These are phyloP conservation scores for Ahaetulla prasina DNA, from an alignment of 2,113 vertebrate species.

Conservation along the genomic window DNA sequence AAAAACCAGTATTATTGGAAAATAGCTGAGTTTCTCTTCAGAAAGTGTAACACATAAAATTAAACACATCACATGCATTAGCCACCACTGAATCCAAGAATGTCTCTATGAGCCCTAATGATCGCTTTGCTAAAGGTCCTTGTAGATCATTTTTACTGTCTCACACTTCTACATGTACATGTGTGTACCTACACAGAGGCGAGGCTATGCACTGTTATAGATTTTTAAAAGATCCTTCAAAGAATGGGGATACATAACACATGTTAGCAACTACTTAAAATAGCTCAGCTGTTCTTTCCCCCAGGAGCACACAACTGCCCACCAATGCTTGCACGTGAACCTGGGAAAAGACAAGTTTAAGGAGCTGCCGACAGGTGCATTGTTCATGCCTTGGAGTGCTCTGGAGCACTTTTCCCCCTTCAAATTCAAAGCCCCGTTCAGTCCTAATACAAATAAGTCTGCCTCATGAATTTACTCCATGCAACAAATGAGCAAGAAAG, in stretches of 20 bases:
- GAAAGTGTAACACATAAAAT: background rate
- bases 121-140: background rate
- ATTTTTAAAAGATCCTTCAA: background rate
- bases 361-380: background rate
- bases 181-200: background rate
- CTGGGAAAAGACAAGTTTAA: background rate
- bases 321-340: background rate
- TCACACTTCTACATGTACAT: background rate
- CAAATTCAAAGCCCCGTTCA: background rate
- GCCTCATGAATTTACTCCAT: background rate
- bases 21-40: background rate
- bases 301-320: background rate
- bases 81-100: background rate
- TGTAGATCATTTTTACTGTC: background rate
- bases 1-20: background rate
- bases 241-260: background rate
- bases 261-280: background rate
- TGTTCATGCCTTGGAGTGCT: background rate
- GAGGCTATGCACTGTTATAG: background rate
- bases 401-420: background rate
- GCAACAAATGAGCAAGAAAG: background rate
- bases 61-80: background rate
- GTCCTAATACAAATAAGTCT: background rate
- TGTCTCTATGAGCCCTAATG: background rate
- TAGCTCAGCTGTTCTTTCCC: background rate